Evolutionary conservation across 1,140 invertebrate genomes (phyloP), one percentile per base, ranked within the genome.

Genomic region (Monochamus saltuarius): DNA sequence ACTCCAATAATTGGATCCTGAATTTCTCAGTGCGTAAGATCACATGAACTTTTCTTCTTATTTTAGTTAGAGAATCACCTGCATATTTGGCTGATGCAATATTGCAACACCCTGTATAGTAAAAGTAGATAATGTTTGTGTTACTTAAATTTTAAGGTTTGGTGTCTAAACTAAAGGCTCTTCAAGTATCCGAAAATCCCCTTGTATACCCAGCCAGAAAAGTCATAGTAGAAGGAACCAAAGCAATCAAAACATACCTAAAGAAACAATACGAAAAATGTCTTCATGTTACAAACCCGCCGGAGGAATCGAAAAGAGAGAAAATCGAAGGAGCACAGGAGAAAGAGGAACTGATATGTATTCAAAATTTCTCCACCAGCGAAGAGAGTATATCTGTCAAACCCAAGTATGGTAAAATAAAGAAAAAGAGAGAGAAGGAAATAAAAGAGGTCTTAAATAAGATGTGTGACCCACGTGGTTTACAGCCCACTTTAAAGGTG

Each of bases 171-270:
- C 56, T 76, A 35, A 73, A 73, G 66, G 71, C 70, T 8, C 49
- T 76, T 9, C 73, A 75, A 61, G n/a, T 76, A 17, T 63, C 72
- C 1, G 65, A 69, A n/a, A 76, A 76, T 62, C 74, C 74, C 11
- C 35, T 76, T 34, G 56, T 54, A 9, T 76, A 75, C 58, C 74
- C 74, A 8, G 29, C 49, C 8, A 43, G 39, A 17, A 57, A 64
- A 42, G 46, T 75, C 6, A 47, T 74, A 11, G 58, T 64, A 11
- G 40, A 66, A 49, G 74, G 74, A 4, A 65, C 70, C 3, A 58
- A 68, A 56, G 59, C 57, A 4, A 67, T 75, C 8, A 64, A 61
- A 53, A 56, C 49, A 6, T 75, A 66, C 52, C 40, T 76, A 16
- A 63, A 43, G 58, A 51, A 67, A 11, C 61, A 72, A 57, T 68